A percentile compares a stretch with the other conserved stretches of the same genome.
Conservation (phyloP, 2,797 vertebrate genomes). For the Phylloscopus collybita region DNA sequence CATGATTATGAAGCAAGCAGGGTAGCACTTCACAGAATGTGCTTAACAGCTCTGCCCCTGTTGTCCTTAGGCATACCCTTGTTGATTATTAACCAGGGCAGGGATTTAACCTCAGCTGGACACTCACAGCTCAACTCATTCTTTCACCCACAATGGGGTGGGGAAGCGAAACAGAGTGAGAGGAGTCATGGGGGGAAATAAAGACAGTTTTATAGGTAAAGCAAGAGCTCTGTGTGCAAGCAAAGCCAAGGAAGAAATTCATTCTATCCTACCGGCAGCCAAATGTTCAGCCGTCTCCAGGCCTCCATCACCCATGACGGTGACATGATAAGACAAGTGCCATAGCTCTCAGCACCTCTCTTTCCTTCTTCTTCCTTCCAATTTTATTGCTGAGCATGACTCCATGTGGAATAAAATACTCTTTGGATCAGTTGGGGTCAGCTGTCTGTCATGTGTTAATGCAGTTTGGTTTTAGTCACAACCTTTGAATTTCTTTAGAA, state of each 20-base stretch:
- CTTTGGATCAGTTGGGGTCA: not conserved
- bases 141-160: accelerated
- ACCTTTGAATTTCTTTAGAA: too few species aligned
- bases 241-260: not conserved
- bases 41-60: not conserved
- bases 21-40: not conserved
- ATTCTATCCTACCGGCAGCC: accelerated
- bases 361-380: not conserved
- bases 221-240: not conserved
- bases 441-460: not conserved
- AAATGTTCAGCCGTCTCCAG: not conserved
- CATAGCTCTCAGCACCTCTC: not conserved
- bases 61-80: not conserved
- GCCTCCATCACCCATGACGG: accelerated
- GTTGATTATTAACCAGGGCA: not conserved
- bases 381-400: not conserved
- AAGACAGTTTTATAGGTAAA: not conserved
- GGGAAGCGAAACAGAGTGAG: not conserved
- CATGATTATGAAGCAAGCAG: not conserved
- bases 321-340: not conserved
- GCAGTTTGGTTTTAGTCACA: too few species aligned
- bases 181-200: not conserved
- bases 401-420: not conserved
- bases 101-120: not conserved
- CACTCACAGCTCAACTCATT: not conserved